Evolutionary conservation across 2,888 invertebrate genomes (phyloP).

Genomic region (Linnaemya vulpina): DNA sequence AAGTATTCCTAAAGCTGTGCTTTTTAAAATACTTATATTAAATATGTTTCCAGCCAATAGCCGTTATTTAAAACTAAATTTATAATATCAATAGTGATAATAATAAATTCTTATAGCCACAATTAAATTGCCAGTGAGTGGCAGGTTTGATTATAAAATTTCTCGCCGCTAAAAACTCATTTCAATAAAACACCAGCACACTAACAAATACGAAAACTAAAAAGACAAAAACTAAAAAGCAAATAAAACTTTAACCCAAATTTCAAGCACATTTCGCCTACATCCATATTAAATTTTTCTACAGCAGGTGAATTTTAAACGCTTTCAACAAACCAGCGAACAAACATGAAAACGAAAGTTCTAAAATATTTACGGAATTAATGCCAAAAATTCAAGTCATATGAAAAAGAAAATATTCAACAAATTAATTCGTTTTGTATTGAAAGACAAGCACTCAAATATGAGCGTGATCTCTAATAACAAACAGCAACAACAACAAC

Average conservation of each 20-base stretch:
- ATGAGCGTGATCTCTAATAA: constrained; percentile 11
- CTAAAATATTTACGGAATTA: constrained; percentile 23
- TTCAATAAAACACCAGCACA: not conserved
- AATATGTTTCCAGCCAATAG: no score
- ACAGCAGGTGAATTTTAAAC: constrained; percentile 4
- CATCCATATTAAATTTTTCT: constrained; percentile 9
- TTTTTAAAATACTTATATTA: no score
- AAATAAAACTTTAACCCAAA: not conserved
- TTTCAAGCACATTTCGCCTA: not conserved
- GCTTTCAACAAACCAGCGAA: constrained; percentile 2
- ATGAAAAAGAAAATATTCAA: constrained; percentile 23
- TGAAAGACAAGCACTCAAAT: not conserved
- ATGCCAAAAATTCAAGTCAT: not conserved
- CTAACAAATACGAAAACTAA: not conserved
- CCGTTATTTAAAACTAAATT: no score
- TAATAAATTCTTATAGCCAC: no score
- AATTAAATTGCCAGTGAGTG: not conserved
- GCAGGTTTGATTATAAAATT: not conserved
- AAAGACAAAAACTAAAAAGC: not conserved
- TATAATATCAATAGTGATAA: no score
- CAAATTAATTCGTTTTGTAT: constrained; percentile 11
- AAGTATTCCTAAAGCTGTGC: no score
- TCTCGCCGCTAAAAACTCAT: not conserved
- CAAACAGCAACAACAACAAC: constrained; percentile 1
- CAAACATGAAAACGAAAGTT: constrained; percentile 50